A percentile compares a stretch with the other conserved stretches of the same genome.
phyloP scores from a whole-genome alignment of 64 coral and sea anemone genomes.

The Porites lutea region DNA sequence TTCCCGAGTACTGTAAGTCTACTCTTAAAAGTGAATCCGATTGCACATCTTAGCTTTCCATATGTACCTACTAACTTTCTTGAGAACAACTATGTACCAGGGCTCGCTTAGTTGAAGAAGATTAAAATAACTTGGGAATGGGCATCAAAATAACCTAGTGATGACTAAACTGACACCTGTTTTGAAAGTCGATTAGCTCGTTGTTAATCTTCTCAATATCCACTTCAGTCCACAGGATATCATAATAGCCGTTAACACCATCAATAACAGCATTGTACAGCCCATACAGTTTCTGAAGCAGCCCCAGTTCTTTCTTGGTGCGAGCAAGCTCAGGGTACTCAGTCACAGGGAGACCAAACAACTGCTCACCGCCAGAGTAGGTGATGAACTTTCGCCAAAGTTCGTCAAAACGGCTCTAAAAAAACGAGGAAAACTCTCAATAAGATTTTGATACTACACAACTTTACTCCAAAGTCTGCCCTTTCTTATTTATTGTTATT shows the following conservation, averaged over 20 bases:
- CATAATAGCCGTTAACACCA: constrained; percentile 91
- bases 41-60: too few species aligned
- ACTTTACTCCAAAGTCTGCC: too few species aligned
- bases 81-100: too few species aligned
- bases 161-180: constrained; percentile 56
- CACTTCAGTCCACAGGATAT: constrained; percentile 96
- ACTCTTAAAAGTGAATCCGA: too few species aligned
- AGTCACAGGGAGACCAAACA: constrained; percentile 88
- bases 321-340: constrained; percentile 87
- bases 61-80: too few species aligned
- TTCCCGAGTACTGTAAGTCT: too few species aligned
- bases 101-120: too few species aligned
- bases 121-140: background rate
- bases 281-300: constrained; percentile 92
- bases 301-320: constrained; percentile 85
- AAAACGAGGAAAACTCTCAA: background rate
- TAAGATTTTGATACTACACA: too few species aligned
- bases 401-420: constrained; percentile 88
- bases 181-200: constrained; percentile 91
- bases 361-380: constrained; percentile 87
- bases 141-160: background rate
- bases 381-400: constrained; percentile 91
- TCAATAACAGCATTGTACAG: constrained; percentile 95
- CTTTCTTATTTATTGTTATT: too few species aligned
- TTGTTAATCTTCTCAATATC: constrained; percentile 94